Evolutionary conservation across 2,888 invertebrate genomes (phyloP), one percentile per base, ranked within the genome.

Genomic region (Folsomia manolachei): DNA sequence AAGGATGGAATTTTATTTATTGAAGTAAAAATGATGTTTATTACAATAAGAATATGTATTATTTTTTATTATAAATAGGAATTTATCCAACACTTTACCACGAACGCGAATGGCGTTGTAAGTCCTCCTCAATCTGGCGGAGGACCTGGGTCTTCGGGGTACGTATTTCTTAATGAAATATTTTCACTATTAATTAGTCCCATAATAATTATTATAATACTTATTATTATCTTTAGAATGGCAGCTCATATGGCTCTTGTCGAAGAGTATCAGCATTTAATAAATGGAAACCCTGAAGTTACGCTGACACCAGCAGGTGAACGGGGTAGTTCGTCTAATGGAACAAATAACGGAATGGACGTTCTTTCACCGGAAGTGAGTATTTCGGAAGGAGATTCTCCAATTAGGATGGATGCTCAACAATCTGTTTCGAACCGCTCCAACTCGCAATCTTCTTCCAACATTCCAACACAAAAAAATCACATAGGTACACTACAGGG

Each of bases 301-400:
- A 79, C 74, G 70, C 75, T 78, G 60, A 76, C 79, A 23, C 76
- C 79, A 7, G 70, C 75, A 51, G 73, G 75, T 68, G 80, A 79
- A 69, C 71, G 78, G 53, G 74, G 74, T 69, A 79, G 79, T 73
- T 79, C 79, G 19, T 75, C 71, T 65, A 77, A 80, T 63, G 75
- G 77, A 51, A 81, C 75, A 19, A 39, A 39, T 73, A 79, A 78
- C 27, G 76, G 78, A 66, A 72, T 79, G 70, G 80, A 78, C 67
- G 81, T 81, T 51, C 76, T 81, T 60, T 81, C 81, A 27, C 81
- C 81, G 2, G 81, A 81, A 78, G 79, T 81, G 23, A 78, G 78
- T 73, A 74, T 81, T 52, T 77, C 78, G 71, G 81, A 81, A 75
- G 81, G 81, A 27, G 78, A 79, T 69, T 81, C 81, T 60, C 80